A percentile compares a stretch with the other conserved stretches of the same genome.
These are phyloP conservation scores for Cephus sareptanus DNA, from an alignment of 2,888 invertebrate species.

Conservation along the genomic window DNA sequence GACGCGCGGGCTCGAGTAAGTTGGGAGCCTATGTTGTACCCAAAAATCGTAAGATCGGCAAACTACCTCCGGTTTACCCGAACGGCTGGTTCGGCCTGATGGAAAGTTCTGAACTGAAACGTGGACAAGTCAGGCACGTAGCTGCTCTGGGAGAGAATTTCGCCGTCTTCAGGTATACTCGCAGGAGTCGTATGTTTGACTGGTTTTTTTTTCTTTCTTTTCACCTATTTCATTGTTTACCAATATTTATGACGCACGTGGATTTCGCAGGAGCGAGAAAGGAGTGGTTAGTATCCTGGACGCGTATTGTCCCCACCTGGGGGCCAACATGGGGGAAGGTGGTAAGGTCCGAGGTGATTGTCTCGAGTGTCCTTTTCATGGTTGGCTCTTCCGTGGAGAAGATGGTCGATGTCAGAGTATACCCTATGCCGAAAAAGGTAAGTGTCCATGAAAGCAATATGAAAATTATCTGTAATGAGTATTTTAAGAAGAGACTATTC, in stretches of 20 bases:
- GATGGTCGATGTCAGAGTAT: slow-evolving; percentile 80
- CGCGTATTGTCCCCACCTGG: slow-evolving; percentile 91
- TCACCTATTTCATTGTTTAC: slow-evolving; percentile 68
- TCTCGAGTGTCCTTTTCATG: slow-evolving; percentile 90
- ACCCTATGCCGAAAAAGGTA: slow-evolving; percentile 76
- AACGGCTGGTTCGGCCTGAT: slow-evolving; percentile 89
- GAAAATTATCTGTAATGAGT: background rate
- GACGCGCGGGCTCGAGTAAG: background rate
- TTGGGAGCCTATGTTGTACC: background rate
- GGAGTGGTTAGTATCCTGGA: slow-evolving; percentile 78
- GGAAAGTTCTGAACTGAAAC: slow-evolving; percentile 74
- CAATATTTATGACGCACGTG: slow-evolving; percentile 69
- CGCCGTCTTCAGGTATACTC: slow-evolving; percentile 60
- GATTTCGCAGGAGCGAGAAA: slow-evolving; percentile 61
- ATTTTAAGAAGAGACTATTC: background rate
- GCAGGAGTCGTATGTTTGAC: slow-evolving; percentile 46
- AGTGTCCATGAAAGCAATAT: slow-evolving; percentile 6
- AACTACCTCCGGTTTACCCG: slow-evolving; percentile 85
- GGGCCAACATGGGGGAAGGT: slow-evolving; percentile 86
- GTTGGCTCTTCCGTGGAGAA: slow-evolving; percentile 83
- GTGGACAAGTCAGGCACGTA: slow-evolving; percentile 71
- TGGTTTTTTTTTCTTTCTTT: slow-evolving; percentile 67
- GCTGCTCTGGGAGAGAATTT: slow-evolving; percentile 73
- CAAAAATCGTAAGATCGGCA: slow-evolving; percentile 70
- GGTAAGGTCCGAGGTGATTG: slow-evolving; percentile 82